Conservation (phyloP, 2,113 vertebrate genomes). For the Nothocercus julius region DNA sequence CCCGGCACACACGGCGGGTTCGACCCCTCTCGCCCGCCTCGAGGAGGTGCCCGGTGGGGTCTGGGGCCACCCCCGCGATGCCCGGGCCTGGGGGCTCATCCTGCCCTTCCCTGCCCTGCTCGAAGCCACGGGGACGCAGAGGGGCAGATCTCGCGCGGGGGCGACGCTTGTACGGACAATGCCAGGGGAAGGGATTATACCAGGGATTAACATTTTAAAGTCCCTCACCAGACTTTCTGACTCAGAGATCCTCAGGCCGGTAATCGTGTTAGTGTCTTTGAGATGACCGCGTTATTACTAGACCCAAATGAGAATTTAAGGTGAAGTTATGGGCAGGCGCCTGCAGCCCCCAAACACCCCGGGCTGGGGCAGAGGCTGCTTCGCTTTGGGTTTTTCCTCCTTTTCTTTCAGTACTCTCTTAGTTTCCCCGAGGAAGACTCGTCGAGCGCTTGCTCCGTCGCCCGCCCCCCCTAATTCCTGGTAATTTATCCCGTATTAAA, state of each 20-base stretch:
- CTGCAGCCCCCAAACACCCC: fast-evolving
- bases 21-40: too few relatives aligned
- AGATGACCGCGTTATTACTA: slow-evolving; percentile 76
- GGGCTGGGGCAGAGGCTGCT: neutral
- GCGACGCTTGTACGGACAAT: slow-evolving; percentile 67
- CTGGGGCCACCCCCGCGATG: neutral
- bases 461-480: slow-evolving; percentile 80
- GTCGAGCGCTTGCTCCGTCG: slow-evolving; percentile 61
- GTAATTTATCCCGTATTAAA: slow-evolving; percentile 87
- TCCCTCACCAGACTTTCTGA: slow-evolving; percentile 82
- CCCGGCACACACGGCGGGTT: fast-evolving
- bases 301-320: slow-evolving; percentile 79
- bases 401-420: neutral
- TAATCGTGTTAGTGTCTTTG: slow-evolving; percentile 82
- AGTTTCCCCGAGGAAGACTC: slow-evolving; percentile 24
- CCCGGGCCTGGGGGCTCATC: neutral
- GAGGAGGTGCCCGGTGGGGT: too few relatives aligned
- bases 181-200: slow-evolving; percentile 84
- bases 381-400: neutral
- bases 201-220: slow-evolving; percentile 91
- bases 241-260: slow-evolving; percentile 79
- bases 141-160: slow-evolving; percentile 58
- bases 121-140: slow-evolving; percentile 30
- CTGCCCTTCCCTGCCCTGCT: neutral
- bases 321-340: slow-evolving; percentile 55